A percentile compares a stretch with the other conserved stretches of the same genome.
phyloP scores from a whole-genome alignment of 2,113 vertebrate species.

The Cebidichthys violaceus region DNA sequence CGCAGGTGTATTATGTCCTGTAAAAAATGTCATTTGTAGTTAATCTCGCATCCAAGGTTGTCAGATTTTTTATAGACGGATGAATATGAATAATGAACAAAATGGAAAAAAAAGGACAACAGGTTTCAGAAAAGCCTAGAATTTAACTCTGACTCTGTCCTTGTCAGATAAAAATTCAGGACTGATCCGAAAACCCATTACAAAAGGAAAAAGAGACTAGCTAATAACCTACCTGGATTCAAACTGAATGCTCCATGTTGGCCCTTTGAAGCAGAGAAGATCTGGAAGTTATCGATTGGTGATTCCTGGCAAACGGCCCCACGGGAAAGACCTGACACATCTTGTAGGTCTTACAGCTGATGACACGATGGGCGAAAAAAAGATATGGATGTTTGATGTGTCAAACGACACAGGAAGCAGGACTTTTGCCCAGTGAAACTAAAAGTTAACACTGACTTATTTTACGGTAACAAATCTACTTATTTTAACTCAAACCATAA shows the following conservation, averaged over 20 bases:
- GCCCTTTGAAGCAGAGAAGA: conserved; percentile 5
- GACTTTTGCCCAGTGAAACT: no score
- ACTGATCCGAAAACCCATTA: background rate
- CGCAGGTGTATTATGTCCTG: background rate
- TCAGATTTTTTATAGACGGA: background rate
- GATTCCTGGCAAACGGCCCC: background rate
- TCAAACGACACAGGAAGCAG: no score
- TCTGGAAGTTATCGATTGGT: background rate
- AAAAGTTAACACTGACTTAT: no score
- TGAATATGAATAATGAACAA: background rate
- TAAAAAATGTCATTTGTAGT: background rate
- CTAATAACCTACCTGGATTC: background rate
- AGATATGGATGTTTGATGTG: no score
- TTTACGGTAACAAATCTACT: no score
- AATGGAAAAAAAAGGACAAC: background rate
- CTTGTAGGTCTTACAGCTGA: background rate
- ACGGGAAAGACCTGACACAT: background rate
- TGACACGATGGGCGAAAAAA: no score
- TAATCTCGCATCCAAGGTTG: background rate
- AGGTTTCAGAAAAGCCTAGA: background rate
- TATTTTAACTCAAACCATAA: no score
- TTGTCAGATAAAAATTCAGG: background rate
- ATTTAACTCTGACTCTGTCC: background rate
- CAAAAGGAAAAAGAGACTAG: background rate
- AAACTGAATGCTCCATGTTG: background rate